phyloP scores from a whole-genome alignment of 2,888 invertebrate genomes.

The Apotomis turbidana region DNA sequence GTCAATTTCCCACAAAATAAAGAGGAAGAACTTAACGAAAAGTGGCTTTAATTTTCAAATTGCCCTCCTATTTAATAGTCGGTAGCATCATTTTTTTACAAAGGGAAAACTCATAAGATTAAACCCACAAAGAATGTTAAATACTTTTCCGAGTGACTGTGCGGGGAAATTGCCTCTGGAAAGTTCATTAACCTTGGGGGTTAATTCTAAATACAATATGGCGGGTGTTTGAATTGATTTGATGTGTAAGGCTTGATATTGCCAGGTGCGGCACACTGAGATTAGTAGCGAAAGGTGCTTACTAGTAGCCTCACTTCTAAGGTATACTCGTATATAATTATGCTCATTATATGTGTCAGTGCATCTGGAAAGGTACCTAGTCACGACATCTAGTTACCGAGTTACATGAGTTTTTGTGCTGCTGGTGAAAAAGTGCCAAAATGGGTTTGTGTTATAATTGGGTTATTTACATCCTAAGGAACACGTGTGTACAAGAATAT shows the following conservation, averaged over 20 bases:
- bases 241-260: neutral
- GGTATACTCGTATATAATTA: too few species aligned
- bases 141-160: constrained; percentile 45
- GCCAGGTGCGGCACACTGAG: too few species aligned
- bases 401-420: too few species aligned
- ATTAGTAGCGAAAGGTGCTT: too few species aligned
- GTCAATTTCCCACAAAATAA: neutral
- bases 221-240: constrained; percentile 5
- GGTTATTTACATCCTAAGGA: too few species aligned
- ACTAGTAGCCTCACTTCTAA: too few species aligned
- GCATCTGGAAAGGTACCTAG: too few species aligned
- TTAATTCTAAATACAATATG: constrained; percentile 11
- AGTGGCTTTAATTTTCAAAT: constrained; percentile 48
- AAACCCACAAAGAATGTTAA: constrained; percentile 43
- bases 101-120: constrained; percentile 45
- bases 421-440: too few species aligned
- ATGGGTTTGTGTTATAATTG: too few species aligned
- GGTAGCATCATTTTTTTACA: constrained; percentile 46
- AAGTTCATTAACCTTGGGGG: constrained; percentile 35
- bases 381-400: too few species aligned
- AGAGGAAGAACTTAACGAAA: constrained; percentile 30
- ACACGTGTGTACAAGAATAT: too few species aligned
- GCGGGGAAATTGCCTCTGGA: constrained; percentile 42
- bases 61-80: constrained; percentile 47
- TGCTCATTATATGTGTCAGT: too few species aligned